These are phyloP conservation scores for Malthinus seriepunctatus DNA, from an alignment of 2,888 invertebrate genomes.

Conservation along the genomic window DNA sequence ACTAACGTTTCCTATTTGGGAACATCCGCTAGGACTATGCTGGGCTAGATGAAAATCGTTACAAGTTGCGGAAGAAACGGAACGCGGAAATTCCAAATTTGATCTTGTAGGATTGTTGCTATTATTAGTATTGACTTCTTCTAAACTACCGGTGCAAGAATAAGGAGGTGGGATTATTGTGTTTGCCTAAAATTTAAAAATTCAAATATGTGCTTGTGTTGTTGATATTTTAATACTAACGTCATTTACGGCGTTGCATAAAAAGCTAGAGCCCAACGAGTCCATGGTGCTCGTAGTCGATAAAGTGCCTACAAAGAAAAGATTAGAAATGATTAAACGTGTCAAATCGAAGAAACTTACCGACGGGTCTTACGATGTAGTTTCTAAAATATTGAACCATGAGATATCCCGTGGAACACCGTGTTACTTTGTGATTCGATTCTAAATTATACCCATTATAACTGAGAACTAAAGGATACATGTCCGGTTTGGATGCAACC, in stretches of 20 bases:
- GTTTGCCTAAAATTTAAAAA: slow-evolving; percentile 64
- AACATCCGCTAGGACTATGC: slow-evolving; percentile 46
- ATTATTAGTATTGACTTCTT: slow-evolving; percentile 59
- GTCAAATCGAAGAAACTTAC: slow-evolving; percentile 47
- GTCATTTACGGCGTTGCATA: slow-evolving; percentile 83
- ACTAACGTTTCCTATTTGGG: slow-evolving; percentile 35
- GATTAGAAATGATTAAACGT: neutral
- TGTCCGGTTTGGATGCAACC: slow-evolving; percentile 85
- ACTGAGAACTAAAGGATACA: slow-evolving; percentile 83
- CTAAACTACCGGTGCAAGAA: slow-evolving; percentile 76
- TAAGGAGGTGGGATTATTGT: slow-evolving; percentile 83
- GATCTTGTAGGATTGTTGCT: slow-evolving; percentile 41
- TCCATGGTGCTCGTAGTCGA: slow-evolving; percentile 86
- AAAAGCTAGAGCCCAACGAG: slow-evolving; percentile 84
- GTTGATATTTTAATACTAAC: slow-evolving; percentile 50
- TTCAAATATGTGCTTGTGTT: neutral
- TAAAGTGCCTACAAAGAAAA: slow-evolving; percentile 64
- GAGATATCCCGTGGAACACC: slow-evolving; percentile 72
- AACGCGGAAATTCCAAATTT: slow-evolving; percentile 57
- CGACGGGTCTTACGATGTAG: slow-evolving; percentile 74
- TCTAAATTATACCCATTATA: slow-evolving; percentile 65
- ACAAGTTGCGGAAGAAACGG: slow-evolving; percentile 63
- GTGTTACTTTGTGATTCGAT: slow-evolving; percentile 65
- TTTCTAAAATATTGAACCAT: slow-evolving; percentile 86
- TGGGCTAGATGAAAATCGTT: slow-evolving; percentile 43